Evolutionary conservation across 2,113 vertebrate genomes (phyloP).

Genomic region (Pagrus major): DNA sequence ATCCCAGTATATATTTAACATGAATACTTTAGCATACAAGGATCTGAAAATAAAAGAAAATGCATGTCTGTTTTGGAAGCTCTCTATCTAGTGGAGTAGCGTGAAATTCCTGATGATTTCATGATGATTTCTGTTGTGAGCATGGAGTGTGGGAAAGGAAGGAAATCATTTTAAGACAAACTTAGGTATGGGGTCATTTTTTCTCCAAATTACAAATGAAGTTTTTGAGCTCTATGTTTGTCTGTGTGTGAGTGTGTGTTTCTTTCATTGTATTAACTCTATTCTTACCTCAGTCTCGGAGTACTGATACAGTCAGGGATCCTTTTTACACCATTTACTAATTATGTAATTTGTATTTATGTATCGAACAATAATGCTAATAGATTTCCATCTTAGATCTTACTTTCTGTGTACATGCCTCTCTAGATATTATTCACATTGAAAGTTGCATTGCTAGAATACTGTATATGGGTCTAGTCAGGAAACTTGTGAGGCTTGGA

Average conservation of each 20-base stretch:
- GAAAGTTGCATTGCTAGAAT: background rate
- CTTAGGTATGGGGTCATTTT: background rate
- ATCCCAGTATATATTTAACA: background rate
- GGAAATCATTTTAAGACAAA: background rate
- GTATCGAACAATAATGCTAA: background rate
- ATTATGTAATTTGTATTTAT: no score
- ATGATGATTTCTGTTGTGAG: conserved; percentile 3
- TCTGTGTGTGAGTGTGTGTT: background rate
- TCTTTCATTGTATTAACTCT: background rate
- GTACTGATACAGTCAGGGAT: background rate
- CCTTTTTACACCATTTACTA: background rate
- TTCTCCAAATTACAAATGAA: no score
- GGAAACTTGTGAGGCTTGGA: background rate
- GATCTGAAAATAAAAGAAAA: background rate
- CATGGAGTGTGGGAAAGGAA: background rate
- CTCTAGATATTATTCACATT: background rate
- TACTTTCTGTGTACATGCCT: no score
- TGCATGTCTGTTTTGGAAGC: background rate
- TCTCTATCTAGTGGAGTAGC: background rate
- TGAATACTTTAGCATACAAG: background rate
- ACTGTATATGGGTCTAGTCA: background rate
- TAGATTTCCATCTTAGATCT: background rate
- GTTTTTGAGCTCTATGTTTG: no score
- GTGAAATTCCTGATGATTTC: conserved; percentile 43
- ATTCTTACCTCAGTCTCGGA: background rate